phyloP scores from a whole-genome alignment of 2,113 vertebrate genomes.

The Lates calcarifer region DNA sequence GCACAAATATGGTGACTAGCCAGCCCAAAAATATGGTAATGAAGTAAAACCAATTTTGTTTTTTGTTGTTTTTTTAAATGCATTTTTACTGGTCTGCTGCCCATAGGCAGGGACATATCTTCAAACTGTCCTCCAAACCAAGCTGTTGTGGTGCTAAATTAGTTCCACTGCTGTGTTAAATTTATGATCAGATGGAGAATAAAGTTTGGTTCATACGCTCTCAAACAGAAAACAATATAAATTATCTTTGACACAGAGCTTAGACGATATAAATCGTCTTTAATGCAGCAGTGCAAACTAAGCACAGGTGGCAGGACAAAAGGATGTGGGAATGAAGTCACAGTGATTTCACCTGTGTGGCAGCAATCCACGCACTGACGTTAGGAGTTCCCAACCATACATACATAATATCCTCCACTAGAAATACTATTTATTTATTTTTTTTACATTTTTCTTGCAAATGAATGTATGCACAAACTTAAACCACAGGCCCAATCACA shows the following conservation, averaged over 20 bases:
- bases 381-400: not conserved
- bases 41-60: conserved; percentile 21
- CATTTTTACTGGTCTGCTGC: conserved; percentile 46
- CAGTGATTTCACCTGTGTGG: conserved; percentile 13
- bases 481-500: not conserved
- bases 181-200: conserved; percentile 41
- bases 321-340: not conserved
- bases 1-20: conserved; percentile 37
- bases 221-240: conserved; percentile 36
- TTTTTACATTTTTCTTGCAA: not conserved
- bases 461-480: not conserved
- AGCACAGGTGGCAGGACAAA: conserved; percentile 30
- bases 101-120: conserved; percentile 44
- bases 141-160: conserved; percentile 54
- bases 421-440: not conserved
- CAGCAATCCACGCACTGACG: not conserved
- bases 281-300: conserved; percentile 22
- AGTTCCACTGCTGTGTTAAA: conserved; percentile 38
- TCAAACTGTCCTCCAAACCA: conserved; percentile 53
- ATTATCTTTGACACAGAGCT: conserved; percentile 34
- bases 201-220: conserved; percentile 29
- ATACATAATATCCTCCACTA: not conserved
- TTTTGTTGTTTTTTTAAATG: not conserved
- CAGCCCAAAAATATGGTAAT: conserved; percentile 39
- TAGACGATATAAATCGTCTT: conserved; percentile 47